phyloP scores from a whole-genome alignment of 2,888 invertebrate species.

The Agrenia bidenticulata region DNA sequence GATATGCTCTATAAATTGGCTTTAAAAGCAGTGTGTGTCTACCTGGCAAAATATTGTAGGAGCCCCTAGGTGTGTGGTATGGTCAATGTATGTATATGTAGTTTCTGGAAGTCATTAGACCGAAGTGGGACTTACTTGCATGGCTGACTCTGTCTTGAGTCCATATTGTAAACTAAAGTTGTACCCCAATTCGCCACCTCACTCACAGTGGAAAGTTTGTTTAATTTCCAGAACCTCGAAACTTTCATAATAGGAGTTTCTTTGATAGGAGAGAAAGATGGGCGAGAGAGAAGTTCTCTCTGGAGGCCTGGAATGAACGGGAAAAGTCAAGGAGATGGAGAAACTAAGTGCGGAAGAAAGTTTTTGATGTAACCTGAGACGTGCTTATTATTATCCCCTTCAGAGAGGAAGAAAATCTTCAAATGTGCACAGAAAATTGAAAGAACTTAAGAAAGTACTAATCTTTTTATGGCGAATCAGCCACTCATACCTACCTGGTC shows the following conservation, averaged over 20 bases:
- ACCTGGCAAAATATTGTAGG: too few relatives aligned
- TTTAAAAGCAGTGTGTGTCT: too few relatives aligned
- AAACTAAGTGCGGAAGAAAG: slow-evolving; percentile 17
- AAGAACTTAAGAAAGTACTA: slow-evolving; percentile 26
- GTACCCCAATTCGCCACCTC: slow-evolving; percentile 7
- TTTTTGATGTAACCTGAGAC: slow-evolving; percentile 27
- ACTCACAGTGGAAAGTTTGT: slow-evolving; percentile 17
- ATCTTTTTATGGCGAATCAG: slow-evolving; percentile 24
- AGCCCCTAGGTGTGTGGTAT: too few relatives aligned
- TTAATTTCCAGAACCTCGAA: slow-evolving; percentile 20
- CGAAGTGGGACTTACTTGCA: too few relatives aligned
- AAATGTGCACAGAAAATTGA: slow-evolving; percentile 24
- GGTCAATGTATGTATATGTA: too few relatives aligned
- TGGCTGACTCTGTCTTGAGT: neutral
- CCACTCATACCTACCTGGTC: too few relatives aligned
- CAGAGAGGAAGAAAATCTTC: slow-evolving; percentile 10
- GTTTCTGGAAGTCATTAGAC: too few relatives aligned
- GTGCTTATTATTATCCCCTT: slow-evolving; percentile 23
- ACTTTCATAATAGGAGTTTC: slow-evolving; percentile 22
- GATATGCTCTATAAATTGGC: too few relatives aligned
- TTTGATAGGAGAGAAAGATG: slow-evolving; percentile 16
- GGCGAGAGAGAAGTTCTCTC: slow-evolving; percentile 16
- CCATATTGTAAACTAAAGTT: slow-evolving; percentile 11
- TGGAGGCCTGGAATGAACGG: slow-evolving; percentile 11
- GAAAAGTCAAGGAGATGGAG: slow-evolving; percentile 10